Conservation (phyloP, 2,888 invertebrate genomes). For the Sipha maydis region DNA sequence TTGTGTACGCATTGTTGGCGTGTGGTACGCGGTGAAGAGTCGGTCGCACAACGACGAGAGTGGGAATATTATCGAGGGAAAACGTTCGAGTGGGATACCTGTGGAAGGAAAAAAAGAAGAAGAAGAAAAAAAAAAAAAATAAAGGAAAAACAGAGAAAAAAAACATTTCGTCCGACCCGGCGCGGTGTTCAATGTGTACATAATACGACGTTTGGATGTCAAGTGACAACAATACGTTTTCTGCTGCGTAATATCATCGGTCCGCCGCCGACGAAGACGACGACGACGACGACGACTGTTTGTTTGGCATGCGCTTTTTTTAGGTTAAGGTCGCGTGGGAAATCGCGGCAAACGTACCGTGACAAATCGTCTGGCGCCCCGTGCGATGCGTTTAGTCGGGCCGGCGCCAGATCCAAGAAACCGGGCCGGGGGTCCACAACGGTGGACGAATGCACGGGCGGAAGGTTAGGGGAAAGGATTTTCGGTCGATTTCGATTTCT, state of each 20-base stretch:
- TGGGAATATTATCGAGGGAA: neutral
- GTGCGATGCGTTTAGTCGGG: neutral
- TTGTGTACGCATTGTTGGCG: neutral
- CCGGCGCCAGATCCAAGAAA: too few relatives aligned
- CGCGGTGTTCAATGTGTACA: too few relatives aligned
- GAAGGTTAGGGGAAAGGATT: neutral
- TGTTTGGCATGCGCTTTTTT: conserved; percentile 39
- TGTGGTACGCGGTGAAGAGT: too few relatives aligned
- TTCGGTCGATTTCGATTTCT: conserved; percentile 58
- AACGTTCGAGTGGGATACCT: neutral
- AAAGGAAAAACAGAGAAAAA: too few relatives aligned
- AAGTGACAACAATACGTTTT: neutral
- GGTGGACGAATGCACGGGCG: too few relatives aligned
- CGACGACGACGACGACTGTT: neutral
- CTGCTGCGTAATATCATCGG: neutral
- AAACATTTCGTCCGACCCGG: neutral
- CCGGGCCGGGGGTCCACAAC: too few relatives aligned
- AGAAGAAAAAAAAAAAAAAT: neutral
- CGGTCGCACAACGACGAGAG: neutral
- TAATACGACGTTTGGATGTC: neutral
- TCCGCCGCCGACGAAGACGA: neutral
- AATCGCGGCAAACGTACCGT: conserved; percentile 24
- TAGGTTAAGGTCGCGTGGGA: conserved; percentile 39
- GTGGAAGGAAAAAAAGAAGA: neutral
- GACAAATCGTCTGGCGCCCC: conserved; percentile 42